phyloP scores from a whole-genome alignment of 1,140 invertebrate genomes.

The Zaprionus tsacasi region DNA sequence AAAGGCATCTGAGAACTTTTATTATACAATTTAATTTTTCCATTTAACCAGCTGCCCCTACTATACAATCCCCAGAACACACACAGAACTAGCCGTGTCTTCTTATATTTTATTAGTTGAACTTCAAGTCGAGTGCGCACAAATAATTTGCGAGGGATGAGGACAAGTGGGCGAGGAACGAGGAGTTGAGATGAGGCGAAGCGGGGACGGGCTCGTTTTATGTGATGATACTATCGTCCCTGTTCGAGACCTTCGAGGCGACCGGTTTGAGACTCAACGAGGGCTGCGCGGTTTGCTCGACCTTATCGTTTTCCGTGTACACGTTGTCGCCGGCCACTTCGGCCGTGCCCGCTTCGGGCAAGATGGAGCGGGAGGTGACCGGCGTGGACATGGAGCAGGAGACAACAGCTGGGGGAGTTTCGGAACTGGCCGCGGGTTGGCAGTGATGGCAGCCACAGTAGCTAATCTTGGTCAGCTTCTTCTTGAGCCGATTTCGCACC shows the following conservation, averaged over 20 bases:
- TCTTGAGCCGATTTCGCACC: constrained; percentile 84
- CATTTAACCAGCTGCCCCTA: too few relatives aligned
- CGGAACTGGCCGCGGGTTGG: background rate
- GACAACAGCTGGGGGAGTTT: background rate
- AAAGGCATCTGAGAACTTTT: too few relatives aligned
- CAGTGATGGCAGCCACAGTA: background rate
- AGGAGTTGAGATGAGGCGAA: background rate
- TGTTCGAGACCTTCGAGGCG: background rate
- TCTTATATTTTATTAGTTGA: background rate
- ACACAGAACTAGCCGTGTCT: background rate
- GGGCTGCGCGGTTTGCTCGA: background rate
- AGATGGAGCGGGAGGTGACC: background rate
- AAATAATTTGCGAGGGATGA: background rate
- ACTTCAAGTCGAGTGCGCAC: background rate
- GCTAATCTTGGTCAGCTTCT: background rate
- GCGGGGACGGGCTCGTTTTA: background rate
- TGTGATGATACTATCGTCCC: background rate
- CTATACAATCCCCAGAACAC: too few relatives aligned
- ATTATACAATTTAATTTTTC: too few relatives aligned
- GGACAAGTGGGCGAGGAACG: background rate
- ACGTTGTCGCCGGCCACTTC: background rate
- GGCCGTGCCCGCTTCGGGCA: background rate
- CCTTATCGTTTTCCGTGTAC: background rate
- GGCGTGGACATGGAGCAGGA: background rate
- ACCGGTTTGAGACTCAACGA: background rate